Evolutionary conservation across 1,140 invertebrate genomes (phyloP).

Genomic region (Pogonus chalceus): DNA sequence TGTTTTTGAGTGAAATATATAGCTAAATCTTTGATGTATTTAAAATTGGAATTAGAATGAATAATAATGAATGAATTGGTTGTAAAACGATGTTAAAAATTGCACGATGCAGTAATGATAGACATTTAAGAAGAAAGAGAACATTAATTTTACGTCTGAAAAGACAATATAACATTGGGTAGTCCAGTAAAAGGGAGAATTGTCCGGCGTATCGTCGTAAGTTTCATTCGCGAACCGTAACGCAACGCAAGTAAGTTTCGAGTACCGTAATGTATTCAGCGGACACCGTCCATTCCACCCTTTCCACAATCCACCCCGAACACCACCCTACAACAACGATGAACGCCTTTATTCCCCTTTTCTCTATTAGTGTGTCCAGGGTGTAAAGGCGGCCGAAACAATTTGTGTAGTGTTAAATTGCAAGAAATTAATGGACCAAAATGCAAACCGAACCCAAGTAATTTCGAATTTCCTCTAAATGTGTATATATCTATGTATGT

Average conservation of each 20-base stretch:
- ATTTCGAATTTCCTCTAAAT: neutral
- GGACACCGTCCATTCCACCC: neutral
- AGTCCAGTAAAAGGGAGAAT: neutral
- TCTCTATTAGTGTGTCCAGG: neutral
- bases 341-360: too few species aligned
- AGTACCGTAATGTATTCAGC: neutral
- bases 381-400: neutral
- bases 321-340: too few species aligned
- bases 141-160: neutral
- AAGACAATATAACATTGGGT: neutral
- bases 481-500: too few species aligned
- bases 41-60: too few species aligned
- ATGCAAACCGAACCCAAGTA: neutral
- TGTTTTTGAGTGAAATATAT: too few species aligned
- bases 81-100: neutral
- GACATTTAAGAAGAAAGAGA: neutral
- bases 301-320: neutral
- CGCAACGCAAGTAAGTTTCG: neutral
- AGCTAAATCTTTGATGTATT: too few species aligned
- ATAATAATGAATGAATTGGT: too few species aligned
- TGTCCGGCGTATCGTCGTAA: neutral
- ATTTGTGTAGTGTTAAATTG: constrained; percentile 7
- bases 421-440: constrained; percentile 7
- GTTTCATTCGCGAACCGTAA: neutral
- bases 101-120: neutral